A percentile compares a stretch with the other conserved stretches of the same genome.
Evolutionary conservation across 2,113 vertebrate genomes (phyloP).

Genomic region (Corythoichthys haematopterus): DNA sequence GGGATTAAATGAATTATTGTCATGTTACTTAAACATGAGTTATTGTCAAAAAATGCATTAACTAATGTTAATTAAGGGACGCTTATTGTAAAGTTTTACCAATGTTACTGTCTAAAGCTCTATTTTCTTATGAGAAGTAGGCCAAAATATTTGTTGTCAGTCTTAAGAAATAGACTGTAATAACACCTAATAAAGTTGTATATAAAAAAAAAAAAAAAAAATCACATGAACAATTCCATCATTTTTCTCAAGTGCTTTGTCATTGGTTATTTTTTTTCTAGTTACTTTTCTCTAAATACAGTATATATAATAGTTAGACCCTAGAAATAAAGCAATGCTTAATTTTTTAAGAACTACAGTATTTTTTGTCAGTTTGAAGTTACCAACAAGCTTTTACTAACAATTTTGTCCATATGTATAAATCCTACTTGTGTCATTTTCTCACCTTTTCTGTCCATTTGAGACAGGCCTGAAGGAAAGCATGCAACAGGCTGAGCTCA

Average conservation of each 20-base stretch:
- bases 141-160: not conserved
- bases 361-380: not conserved
- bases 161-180: not conserved
- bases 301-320: too few species aligned
- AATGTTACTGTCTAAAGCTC: not conserved
- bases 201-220: not conserved
- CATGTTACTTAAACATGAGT: too few species aligned
- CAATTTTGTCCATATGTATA: not conserved
- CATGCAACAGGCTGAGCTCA: conserved; percentile 84
- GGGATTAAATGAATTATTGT: too few species aligned
- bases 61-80: too few species aligned
- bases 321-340: not conserved
- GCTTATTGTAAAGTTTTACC: too few species aligned
- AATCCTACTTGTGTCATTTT: not conserved
- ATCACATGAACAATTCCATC: too few species aligned
- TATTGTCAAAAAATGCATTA: too few species aligned
- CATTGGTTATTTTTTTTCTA: too few species aligned
- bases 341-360: not conserved
- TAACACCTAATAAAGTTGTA: not conserved
- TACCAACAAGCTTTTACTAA: not conserved
- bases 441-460: not conserved
- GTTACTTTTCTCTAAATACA: too few species aligned
- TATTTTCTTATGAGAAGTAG: not conserved
- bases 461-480: conserved; percentile 80
- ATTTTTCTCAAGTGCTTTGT: not conserved